A percentile compares a stretch with the other conserved stretches of the same genome.
These are phyloP conservation scores for Rhodinocichla rosea DNA, from an alignment of 2,113 vertebrate species.

Conservation along the genomic window DNA sequence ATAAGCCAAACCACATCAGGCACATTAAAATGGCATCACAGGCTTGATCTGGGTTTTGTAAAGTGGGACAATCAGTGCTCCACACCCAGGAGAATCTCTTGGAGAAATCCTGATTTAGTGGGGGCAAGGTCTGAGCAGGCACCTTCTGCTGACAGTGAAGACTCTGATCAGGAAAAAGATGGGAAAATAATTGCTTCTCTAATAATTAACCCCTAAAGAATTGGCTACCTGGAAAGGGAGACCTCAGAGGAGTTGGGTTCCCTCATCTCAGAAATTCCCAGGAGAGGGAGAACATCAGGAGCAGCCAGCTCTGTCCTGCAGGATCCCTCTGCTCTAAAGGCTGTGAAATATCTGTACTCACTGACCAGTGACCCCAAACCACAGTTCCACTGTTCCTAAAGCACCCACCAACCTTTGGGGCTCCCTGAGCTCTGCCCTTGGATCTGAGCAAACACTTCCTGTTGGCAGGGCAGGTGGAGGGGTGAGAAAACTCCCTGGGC, in stretches of 20 bases:
- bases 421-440: background rate
- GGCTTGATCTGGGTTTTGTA: background rate
- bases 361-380: rapidly evolving
- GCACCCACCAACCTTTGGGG: background rate
- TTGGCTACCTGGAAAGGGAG: background rate
- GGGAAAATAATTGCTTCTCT: background rate
- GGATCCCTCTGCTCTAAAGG: background rate
- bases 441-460: background rate
- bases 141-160: background rate
- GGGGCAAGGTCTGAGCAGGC: background rate
- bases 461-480: background rate
- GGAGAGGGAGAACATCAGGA: background rate
- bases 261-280: background rate
- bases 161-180: background rate
- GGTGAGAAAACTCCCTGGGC: background rate
- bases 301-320: background rate
- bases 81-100: background rate
- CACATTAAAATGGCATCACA: background rate
- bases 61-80: background rate
- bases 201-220: background rate
- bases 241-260: background rate
- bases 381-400: background rate
- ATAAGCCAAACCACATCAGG: background rate
- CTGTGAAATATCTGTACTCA: background rate
- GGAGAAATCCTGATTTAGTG: background rate